Conservation (phyloP, 2,888 invertebrate genomes). For the Ceraclea dissimilis region DNA sequence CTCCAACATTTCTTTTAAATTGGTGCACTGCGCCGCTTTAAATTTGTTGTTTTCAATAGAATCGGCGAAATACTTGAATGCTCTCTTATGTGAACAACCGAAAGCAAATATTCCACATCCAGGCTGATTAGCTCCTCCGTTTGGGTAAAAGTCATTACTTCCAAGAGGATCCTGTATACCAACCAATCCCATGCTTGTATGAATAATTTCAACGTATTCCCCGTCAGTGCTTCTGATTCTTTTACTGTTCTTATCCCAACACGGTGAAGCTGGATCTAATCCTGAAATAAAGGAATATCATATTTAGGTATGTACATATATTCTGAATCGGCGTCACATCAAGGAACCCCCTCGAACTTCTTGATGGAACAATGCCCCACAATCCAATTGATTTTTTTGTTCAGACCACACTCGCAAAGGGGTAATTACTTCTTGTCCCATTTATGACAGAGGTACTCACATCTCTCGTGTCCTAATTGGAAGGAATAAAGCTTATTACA, state of each 20-base stretch:
- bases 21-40: conserved; percentile 32
- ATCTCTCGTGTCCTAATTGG: too few relatives aligned
- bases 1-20: conserved; percentile 26
- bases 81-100: conserved; percentile 18
- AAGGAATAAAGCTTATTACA: too few relatives aligned
- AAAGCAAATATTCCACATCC: conserved; percentile 15
- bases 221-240: conserved; percentile 18
- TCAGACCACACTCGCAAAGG: too few relatives aligned
- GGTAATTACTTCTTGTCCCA: too few relatives aligned
- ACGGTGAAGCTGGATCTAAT: conserved; percentile 20
- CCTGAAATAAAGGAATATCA: conserved; percentile 6
- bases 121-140: conserved; percentile 18
- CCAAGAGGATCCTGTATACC: conserved; percentile 27
- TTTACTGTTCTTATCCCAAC: conserved; percentile 17
- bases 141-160: conserved; percentile 24
- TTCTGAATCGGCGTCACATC: too few relatives aligned
- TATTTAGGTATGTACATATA: too few relatives aligned
- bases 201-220: conserved; percentile 20
- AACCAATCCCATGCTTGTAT: conserved; percentile 29
- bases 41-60: conserved; percentile 34
- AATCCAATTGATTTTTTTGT: too few relatives aligned
- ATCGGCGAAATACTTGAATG: conserved; percentile 36
- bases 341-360: too few relatives aligned
- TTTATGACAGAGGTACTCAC: too few relatives aligned
- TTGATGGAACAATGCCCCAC: too few relatives aligned